A percentile compares a stretch with the other conserved stretches of the same genome.
These are phyloP conservation scores for Aricia agestis DNA, from an alignment of 1,140 invertebrate species.

Conservation along the genomic window DNA sequence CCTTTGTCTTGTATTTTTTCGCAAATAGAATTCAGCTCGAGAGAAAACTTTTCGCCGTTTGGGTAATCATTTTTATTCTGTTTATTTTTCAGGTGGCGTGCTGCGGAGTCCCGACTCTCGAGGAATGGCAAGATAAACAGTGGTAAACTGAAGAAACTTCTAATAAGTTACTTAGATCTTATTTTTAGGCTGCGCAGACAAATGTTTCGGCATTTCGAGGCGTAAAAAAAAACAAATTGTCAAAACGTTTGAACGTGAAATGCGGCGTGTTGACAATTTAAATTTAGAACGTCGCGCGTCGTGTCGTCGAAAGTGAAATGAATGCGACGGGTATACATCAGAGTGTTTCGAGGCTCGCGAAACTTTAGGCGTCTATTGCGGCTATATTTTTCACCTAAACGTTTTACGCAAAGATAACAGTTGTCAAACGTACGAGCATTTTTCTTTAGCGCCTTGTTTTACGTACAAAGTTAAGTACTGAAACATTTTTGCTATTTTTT, in stretches of 20 bases:
- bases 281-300: constrained; percentile 15
- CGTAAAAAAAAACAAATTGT: constrained; percentile 6
- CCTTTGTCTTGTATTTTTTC: background rate
- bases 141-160: background rate
- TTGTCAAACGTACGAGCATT: background rate
- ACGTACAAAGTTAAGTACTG: background rate
- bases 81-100: background rate
- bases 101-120: background rate
- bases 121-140: background rate
- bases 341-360: constrained; percentile 5
- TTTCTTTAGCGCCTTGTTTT: background rate
- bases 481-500: background rate
- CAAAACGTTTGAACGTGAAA: constrained; percentile 8
- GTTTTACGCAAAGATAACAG: background rate
- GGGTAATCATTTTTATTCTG: background rate
- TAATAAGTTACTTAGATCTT: background rate
- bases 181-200: background rate
- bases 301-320: constrained; percentile 15
- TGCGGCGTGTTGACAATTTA: background rate
- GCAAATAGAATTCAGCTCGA: background rate
- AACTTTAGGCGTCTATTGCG: constrained; percentile 1
- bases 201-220: background rate
- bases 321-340: background rate
- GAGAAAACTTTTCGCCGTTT: background rate
- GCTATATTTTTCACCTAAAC: background rate